Base-by-base conservation (phyloP, 2,113 vertebrate species). In the Leuciscus idus region DNA sequence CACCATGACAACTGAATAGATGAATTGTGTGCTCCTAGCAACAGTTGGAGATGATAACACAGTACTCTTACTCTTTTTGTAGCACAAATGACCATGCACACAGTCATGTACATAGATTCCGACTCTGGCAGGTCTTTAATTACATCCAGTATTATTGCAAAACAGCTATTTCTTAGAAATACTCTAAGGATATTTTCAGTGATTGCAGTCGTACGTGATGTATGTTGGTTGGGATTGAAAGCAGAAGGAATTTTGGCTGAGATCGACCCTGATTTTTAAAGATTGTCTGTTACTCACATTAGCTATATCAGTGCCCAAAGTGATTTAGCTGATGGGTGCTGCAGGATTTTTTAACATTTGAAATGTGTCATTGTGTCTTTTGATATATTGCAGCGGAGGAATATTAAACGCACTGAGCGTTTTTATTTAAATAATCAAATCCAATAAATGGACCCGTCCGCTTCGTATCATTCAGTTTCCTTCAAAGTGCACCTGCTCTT, bases 1-100 rank as follows among this genome's bases (percentile, higher is more conserved):
- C 66, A 79, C 81, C 74, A 87, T 87, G 86, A 79, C 81, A 80
- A 87, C 75, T 59, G 36, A 74, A 80, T 66, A 59, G 77, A 28
- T 76, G 28, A 76, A 57, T 81, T 81, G 43, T 43, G 76, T 9
- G 59, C 33, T 30, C n/a, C 75, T 36, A 79, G 64, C 64, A 84
- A 78, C 64, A 79, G 52, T 62, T 59, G 21, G 64, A 83, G 17
- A 83, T 62, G 52, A 43, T 77, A 43, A 83, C 39, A 76, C 26
- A 59, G 57, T 72, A 48, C 66, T 39, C 9, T 68, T 82, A 82
- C 62, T 33, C 17, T 64, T 59, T 81, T 48, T 19, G 57, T 62
- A 21, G n/a, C 78, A 81, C 39, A 64, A 64, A 81, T 81, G 78
- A 64, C 23, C 59, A 28, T 0, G 12, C 1, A 17, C n/a, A 19